Conservation (phyloP, 1,140 invertebrate species). For the Ceratosolen fusciceps region DNA sequence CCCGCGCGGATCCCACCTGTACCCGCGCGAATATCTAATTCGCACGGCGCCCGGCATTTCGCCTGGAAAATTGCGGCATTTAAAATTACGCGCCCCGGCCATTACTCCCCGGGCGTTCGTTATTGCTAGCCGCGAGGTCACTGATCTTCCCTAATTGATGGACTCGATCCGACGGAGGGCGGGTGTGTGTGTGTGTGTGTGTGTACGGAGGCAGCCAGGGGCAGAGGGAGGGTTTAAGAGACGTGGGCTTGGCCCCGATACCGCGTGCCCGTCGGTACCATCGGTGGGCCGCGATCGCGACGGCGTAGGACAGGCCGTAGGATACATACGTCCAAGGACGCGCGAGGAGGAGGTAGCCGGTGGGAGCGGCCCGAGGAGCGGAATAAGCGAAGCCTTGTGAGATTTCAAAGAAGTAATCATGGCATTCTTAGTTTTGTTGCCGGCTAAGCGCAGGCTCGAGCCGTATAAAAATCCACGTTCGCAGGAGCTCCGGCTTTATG, state of each 20-base stretch:
- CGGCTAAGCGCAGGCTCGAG: not conserved
- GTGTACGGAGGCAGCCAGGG: too few species aligned
- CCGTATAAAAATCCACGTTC: not conserved
- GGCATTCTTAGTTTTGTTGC: not conserved
- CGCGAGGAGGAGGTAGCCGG: too few species aligned
- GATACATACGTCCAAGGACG: too few species aligned
- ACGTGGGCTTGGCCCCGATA: too few species aligned
- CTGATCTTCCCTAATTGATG: conserved; percentile 1
- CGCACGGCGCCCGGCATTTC: not conserved
- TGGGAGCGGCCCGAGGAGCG: too few species aligned
- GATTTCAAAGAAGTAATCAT: not conserved
- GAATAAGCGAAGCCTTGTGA: too few species aligned
- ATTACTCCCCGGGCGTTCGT: not conserved
- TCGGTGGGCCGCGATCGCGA: too few species aligned
- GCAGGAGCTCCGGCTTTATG: not conserved
- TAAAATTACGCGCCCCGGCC: not conserved
- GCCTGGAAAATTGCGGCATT: not conserved
- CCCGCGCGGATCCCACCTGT: not conserved
- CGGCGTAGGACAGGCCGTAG: too few species aligned
- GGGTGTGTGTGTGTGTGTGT: too few species aligned
- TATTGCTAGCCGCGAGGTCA: not conserved
- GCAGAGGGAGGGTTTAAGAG: too few species aligned
- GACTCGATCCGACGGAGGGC: too few species aligned
- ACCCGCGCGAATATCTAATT: not conserved
- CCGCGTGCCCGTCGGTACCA: too few species aligned